Percentiles rank a stretch among this genome's conserved stretches.
Conservation (phyloP, 2,113 vertebrate species). For the Candoia aspera region DNA sequence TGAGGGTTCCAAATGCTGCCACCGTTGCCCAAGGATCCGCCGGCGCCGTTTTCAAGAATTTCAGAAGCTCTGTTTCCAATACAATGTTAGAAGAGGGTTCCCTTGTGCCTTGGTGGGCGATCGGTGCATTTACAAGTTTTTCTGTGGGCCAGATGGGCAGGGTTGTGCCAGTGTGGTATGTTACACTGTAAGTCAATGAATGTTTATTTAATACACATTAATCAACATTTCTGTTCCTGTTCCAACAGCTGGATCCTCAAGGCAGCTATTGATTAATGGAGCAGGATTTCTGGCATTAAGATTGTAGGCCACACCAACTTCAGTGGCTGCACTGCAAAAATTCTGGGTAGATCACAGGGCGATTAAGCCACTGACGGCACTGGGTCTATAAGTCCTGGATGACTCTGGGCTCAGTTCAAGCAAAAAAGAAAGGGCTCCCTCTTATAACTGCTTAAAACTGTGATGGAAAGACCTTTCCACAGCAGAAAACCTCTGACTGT, state of each 20-base stretch:
- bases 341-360: neutral
- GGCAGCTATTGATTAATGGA: neutral
- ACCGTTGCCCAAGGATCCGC: neutral
- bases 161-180: neutral
- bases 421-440: neutral
- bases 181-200: too few species aligned
- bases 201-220: neutral
- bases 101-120: neutral
- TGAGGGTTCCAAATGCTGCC: neutral
- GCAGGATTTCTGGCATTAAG: neutral
- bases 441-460: neutral
- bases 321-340: neutral
- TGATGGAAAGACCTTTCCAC: accelerated
- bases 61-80: neutral
- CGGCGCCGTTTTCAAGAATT: too few species aligned
- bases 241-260: neutral
- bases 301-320: neutral
- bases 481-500: neutral
- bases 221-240: neutral
- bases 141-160: neutral
- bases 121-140: neutral
- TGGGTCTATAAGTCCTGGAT: neutral
- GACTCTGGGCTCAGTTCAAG: neutral
- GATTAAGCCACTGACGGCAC: neutral
- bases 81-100: neutral